Conservation (phyloP, 2,888 invertebrate species). For the Chloromyia formosa region DNA sequence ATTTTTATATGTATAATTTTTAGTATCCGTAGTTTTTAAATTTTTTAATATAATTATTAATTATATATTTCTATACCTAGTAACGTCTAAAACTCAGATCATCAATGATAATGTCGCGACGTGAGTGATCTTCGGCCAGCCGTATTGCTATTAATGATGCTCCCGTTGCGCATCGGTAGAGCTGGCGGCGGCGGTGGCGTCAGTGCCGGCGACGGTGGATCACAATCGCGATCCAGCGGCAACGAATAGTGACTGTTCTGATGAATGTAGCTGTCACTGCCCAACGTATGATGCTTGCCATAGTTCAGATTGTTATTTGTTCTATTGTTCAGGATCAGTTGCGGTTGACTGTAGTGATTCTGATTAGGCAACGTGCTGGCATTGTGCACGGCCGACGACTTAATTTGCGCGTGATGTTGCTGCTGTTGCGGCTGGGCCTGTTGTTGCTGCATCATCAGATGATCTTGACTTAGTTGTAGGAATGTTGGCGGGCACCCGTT, state of each 20-base stretch:
- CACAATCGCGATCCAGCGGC: slow-evolving; percentile 61
- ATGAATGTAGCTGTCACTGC: slow-evolving; percentile 59
- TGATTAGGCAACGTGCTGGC: slow-evolving; percentile 53
- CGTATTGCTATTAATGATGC: slow-evolving; percentile 54
- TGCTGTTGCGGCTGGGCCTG: slow-evolving; percentile 54
- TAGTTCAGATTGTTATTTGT: slow-evolving; percentile 52
- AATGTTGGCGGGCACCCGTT: slow-evolving; percentile 53
- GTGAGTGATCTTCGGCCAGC: slow-evolving; percentile 60
- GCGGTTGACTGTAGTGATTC: slow-evolving; percentile 62
- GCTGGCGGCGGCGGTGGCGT: slow-evolving; percentile 62
- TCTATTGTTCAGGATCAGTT: slow-evolving; percentile 50
- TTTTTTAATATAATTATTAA: slow-evolving; percentile 26
- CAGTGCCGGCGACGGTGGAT: slow-evolving; percentile 58
- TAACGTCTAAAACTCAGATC: slow-evolving; percentile 24
- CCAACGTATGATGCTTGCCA: slow-evolving; percentile 56
- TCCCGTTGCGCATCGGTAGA: slow-evolving; percentile 61
- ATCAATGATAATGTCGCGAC: slow-evolving; percentile 52
- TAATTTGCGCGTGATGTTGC: slow-evolving; percentile 51
- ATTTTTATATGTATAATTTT: slow-evolving; percentile 8
- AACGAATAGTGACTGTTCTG: slow-evolving; percentile 63
- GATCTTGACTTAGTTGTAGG: slow-evolving; percentile 63
- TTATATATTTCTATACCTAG: slow-evolving; percentile 24
- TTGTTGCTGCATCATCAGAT: slow-evolving; percentile 57
- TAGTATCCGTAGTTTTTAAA: slow-evolving; percentile 18
- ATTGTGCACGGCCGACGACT: background rate